These are phyloP conservation scores for Atrichornis clamosus DNA, from an alignment of 2,113 vertebrate genomes.

Conservation along the genomic window DNA sequence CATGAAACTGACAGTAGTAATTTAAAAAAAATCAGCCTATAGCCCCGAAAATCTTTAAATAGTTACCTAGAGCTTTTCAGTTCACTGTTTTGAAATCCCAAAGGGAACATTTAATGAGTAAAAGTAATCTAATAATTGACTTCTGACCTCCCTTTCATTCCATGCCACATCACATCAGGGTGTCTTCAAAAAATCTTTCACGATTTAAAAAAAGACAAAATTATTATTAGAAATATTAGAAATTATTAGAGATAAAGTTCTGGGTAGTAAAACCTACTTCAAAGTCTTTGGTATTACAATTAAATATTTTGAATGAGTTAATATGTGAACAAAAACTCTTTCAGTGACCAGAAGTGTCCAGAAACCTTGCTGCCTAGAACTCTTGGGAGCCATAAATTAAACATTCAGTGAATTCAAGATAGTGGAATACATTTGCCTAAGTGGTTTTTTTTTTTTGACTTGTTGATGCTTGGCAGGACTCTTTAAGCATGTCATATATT, in stretches of 20 bases:
- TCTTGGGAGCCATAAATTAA: neutral
- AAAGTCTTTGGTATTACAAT: neutral
- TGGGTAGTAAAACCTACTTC: neutral
- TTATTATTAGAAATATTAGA: neutral
- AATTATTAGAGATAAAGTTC: neutral
- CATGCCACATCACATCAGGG: neutral
- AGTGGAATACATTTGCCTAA: neutral
- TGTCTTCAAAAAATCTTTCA: neutral
- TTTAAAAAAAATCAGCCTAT: neutral
- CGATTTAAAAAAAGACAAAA: neutral
- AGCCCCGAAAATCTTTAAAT: neutral
- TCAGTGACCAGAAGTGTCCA: neutral
- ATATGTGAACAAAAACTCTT: neutral
- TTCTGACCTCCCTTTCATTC: neutral
- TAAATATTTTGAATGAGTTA: neutral
- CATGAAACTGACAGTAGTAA: neutral
- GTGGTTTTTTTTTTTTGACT: neutral
- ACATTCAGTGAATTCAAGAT: neutral
- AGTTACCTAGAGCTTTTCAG: neutral
- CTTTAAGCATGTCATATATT: neutral
- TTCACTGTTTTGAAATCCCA: neutral
- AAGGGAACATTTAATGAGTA: neutral
- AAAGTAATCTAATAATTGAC: neutral
- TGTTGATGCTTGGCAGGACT: neutral
- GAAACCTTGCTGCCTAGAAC: neutral